phyloP scores from a whole-genome alignment of 23 tunicate species.

The Halocynthia aurantium region DNA sequence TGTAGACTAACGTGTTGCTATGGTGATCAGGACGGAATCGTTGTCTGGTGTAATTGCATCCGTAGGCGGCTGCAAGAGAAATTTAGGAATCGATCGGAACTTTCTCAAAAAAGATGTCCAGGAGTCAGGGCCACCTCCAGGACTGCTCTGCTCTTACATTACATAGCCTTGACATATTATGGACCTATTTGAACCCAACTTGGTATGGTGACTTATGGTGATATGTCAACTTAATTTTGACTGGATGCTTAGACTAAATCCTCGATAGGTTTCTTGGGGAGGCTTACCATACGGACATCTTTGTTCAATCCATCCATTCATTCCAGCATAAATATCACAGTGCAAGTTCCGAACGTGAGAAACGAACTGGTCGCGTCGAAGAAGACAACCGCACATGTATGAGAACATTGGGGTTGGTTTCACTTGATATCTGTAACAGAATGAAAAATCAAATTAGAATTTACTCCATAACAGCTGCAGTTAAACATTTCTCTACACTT shows the following conservation, averaged over 20 bases:
- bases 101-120: too few species aligned
- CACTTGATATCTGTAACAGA: slow-evolving; percentile 3
- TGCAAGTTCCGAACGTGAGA: slow-evolving; percentile 59
- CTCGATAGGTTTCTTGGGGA: neutral
- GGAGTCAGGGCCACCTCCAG: too few species aligned
- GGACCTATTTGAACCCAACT: too few species aligned
- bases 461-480: neutral
- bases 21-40: slow-evolving; percentile 39
- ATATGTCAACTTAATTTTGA: too few species aligned
- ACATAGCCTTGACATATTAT: too few species aligned
- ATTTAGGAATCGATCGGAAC: neutral
- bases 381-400: slow-evolving; percentile 65
- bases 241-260: too few species aligned
- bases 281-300: slow-evolving; percentile 45
- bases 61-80: slow-evolving; percentile 25
- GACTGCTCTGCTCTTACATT: too few species aligned
- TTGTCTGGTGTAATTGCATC: slow-evolving; percentile 40
- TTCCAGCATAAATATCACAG: slow-evolving; percentile 55
- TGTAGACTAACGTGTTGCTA: slow-evolving; percentile 20
- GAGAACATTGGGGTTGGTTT: slow-evolving; percentile 19
- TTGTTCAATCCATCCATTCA: slow-evolving; percentile 82
- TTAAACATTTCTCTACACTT: neutral
- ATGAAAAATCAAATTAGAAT: neutral
- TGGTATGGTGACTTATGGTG: too few species aligned
- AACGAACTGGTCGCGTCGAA: slow-evolving; percentile 66